Conservation (phyloP, 2,888 invertebrate genomes). For the Drosophila ustulata region DNA sequence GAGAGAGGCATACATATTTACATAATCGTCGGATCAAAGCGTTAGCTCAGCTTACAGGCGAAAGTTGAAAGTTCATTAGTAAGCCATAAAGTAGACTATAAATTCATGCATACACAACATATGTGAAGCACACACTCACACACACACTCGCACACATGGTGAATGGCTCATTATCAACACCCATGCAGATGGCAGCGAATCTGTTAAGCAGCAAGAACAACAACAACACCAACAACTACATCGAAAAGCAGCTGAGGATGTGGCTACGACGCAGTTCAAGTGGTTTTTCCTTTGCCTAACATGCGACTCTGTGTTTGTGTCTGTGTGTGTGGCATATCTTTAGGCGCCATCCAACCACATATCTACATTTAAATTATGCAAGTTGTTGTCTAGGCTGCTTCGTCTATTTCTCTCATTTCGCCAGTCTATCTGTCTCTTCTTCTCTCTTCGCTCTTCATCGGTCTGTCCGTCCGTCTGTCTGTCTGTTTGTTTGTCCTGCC, state of each 20-base stretch:
- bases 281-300: slow-evolving; percentile 68
- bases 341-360: slow-evolving; percentile 79
- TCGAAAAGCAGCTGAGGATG: slow-evolving; percentile 33
- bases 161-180: slow-evolving; percentile 78
- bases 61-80: slow-evolving; percentile 79
- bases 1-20: slow-evolving; percentile 14
- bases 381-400: slow-evolving; percentile 67
- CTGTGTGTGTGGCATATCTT: slow-evolving; percentile 60
- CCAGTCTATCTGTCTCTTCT: slow-evolving; percentile 31
- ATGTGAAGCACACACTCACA: slow-evolving; percentile 42
- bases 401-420: slow-evolving; percentile 47
- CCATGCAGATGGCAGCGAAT: slow-evolving; percentile 52
- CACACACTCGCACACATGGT: slow-evolving; percentile 25
- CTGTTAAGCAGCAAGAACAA: slow-evolving; percentile 45
- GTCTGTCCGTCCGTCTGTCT: slow-evolving; percentile 38
- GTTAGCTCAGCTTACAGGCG: slow-evolving; percentile 26
- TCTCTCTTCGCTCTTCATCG: no score
- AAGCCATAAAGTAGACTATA: slow-evolving; percentile 80
- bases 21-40: slow-evolving; percentile 62
- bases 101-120: slow-evolving; percentile 60
- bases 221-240: slow-evolving; percentile 38
- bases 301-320: slow-evolving; percentile 3
- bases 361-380: slow-evolving; percentile 81
- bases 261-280: slow-evolving; percentile 64
- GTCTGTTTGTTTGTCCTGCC: slow-evolving; percentile 58